Base-by-base conservation (phyloP, 2,113 vertebrate genomes). In the Esox niger region DNA sequence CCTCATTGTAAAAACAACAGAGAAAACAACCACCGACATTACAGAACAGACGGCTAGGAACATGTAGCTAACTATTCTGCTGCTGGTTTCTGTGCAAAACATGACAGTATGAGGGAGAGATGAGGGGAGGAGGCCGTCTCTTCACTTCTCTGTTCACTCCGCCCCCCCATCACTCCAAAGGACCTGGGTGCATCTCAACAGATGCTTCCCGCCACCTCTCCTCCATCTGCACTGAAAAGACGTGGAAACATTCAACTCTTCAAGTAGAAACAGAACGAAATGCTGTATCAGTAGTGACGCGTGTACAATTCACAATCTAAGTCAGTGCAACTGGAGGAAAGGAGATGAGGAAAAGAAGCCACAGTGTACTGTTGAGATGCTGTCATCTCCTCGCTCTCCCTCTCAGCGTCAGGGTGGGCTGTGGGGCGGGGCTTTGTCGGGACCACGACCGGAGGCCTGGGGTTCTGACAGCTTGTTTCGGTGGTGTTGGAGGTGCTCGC, bases 1-100 rank as follows among this genome's bases (percentile, higher is more conserved):
- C 57, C 62, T 69, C 32, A 52, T 69, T 49, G 56, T 75, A 65
- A 69, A 73, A 71, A 73, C 13, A 30, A 66, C 20, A 62, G 13
- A 78, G 33, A 59, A 62, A 66, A 57, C 67, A 74, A 63, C 31
- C 43, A 65, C 43, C 17, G 71, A 17, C 47, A 52, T 23, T 30
- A 55, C 33, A 69, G 60, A 62, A 81, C 74, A 62, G 57, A 74
- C 38, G 65, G 65, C 66, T 72, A 64, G 21, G 67, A 47, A 64
- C 67, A 62, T 32, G 35, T 49, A 20, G 54, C 55, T 46, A 38
- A 62, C 69, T 54, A 13, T 30, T 66, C 55, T 70, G n/a, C 46
- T 65, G 54, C 55, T 26, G 46, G 43, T 69, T 64, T 67, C 73
- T 81, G 74, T 81, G 81, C 76, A 85, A 83, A 82, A 66, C 57